These are phyloP conservation scores for Euura lappo DNA, from an alignment of 1,140 invertebrate species.

Conservation along the genomic window DNA sequence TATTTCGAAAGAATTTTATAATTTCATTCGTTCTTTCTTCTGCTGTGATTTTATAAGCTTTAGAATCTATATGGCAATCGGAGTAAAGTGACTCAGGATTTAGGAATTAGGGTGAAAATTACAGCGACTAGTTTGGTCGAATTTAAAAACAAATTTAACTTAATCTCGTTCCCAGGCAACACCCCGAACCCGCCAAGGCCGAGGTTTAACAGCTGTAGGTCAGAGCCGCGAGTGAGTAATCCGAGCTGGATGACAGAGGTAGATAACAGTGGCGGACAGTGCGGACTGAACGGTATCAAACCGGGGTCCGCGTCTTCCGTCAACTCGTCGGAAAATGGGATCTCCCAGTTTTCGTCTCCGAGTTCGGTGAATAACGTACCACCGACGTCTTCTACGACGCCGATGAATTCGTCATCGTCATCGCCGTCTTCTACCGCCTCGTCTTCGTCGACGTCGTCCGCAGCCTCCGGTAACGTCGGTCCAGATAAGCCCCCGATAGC, in stretches of 20 bases:
- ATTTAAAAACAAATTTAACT: too few relatives aligned
- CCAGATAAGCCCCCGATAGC: conserved; percentile 48
- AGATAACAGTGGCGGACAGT: conserved; percentile 11
- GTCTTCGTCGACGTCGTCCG: conserved; percentile 21
- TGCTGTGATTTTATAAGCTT: too few relatives aligned
- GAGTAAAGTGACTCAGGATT: too few relatives aligned
- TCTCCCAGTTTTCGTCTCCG: conserved; percentile 9
- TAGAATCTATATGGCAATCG: too few relatives aligned
- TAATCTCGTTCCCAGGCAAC: conserved; percentile 39
- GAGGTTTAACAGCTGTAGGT: conserved; percentile 62
- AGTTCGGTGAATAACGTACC: conserved; percentile 16
- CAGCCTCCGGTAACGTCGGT: background rate
- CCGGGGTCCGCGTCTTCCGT: conserved; percentile 24
- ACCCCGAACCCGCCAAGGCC: conserved; percentile 58
- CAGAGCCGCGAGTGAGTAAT: conserved; percentile 47
- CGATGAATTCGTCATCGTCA: background rate
- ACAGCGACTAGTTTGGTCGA: too few relatives aligned
- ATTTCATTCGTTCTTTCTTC: too few relatives aligned
- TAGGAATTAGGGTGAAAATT: too few relatives aligned
- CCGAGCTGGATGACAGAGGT: conserved; percentile 45
- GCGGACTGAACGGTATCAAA: conserved; percentile 19
- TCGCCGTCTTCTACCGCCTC: background rate
- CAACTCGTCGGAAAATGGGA: background rate
- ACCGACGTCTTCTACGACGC: too few relatives aligned
- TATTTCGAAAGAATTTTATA: too few relatives aligned